Evolutionary conservation across 2,888 invertebrate species (phyloP), one percentile per base, ranked within the genome.

Genomic region (Blera fallax): DNA sequence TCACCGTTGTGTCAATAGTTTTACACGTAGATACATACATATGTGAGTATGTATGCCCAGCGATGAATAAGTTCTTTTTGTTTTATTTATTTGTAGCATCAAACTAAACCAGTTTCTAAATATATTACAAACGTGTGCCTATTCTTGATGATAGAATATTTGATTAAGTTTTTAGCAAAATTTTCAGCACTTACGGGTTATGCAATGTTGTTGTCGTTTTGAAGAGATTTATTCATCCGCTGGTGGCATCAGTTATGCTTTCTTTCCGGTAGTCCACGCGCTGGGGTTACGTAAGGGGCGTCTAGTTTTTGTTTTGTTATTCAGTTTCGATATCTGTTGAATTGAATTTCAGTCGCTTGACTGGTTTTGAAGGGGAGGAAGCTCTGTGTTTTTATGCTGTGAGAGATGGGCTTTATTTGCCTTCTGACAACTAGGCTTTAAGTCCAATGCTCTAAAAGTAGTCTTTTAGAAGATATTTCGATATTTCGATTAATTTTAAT

Each of bases 201-300:
- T 73, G 54, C 52, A 73, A 73, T 69, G 32, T 29, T 58, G 14
- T 10, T 54, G 16, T 67, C 16, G 29, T 43, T 29, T 70, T 56
- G 5, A 29, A 45, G 27, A 29, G 50, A 50, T 60, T 67, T 67
- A 67, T 60, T 67, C 58, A 67, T 67, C 58, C 18, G 37, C 2
- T 27, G 43, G 24, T 52, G 27, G 24, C 18, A 6, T 40, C 7
- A 27, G 40, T 40, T 34, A 56, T 45, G 64, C 40, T 32, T 29
- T 60, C 77, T 69, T 69, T 77, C 77, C 77, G 77, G 77, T 77
- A 24, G 16, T 37, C 67, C 77, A 77, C 77, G 77, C 67, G 77
- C 67, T 52, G 3, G 3, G 21, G 11, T 77, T 78, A 69, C 69
- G 62, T 70, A 78, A 78, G 69, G n/a, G 62, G 69, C 62, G 77